Evolutionary conservation across 2,888 invertebrate species (phyloP), one percentile per base, ranked within the genome.

Genomic region (Tryphoninae sp.): DNA sequence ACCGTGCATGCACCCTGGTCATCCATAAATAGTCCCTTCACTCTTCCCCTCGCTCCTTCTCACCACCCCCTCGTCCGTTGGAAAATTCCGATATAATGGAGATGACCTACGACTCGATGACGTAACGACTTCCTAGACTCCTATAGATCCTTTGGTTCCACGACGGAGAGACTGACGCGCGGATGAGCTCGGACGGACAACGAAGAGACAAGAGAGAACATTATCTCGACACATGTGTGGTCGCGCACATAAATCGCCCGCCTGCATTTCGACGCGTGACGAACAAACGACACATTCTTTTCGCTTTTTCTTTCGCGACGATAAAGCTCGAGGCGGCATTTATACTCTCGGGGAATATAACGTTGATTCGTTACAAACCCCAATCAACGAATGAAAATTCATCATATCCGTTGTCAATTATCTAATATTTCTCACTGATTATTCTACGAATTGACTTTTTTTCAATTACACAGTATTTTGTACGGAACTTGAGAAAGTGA

Each of bases 51-150:
- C 22, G 73, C 42, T 45, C 73, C 51, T 75, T 67, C 19, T 55
- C 67, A 59, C 65, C 59, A 45, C 69, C 74, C 67, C n/a, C n/a
- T 49, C n/a, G 55, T 65, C 80, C 86, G 85, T 85, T 78, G 87
- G 83, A 83, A 88, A 90, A 91, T 91, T 90, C 91, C 89, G 83
- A 88, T 89, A 89, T 90, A 91, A 91, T 90, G 86, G 87, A 86
- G 88, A 89, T 89, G 91, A 91, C 90, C 91, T 89, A 86, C 86
- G 89, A 88, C 89, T 89, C 86, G 86, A 88, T 90, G 88, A 90
- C 88, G 89, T 89, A 90, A 90, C 87, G 86, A 89, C 89, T 89
- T 90, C 90, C 88, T 90, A 87, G 88, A 88, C 86, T 83, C 84
- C 86, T 88, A 87, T 86, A 83, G 86, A 86, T 83, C 84, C 83